phyloP scores from a whole-genome alignment of 2,888 invertebrate species.

The Nyleta sp. region DNA sequence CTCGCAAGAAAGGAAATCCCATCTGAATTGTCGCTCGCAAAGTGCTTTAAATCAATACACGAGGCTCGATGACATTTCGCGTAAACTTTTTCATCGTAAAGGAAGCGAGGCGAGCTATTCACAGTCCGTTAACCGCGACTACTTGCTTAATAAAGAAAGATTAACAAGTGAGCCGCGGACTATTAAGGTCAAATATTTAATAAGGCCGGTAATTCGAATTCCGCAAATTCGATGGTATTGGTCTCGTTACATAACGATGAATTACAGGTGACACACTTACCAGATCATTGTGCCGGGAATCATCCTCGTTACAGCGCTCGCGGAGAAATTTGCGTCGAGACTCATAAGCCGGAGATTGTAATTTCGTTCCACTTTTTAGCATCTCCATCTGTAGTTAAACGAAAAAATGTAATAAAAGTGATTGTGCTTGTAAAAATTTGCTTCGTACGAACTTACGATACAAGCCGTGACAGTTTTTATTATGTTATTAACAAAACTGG shows the following conservation, averaged over 20 bases:
- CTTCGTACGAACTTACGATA: too few species aligned
- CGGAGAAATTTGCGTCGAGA: slow-evolving; percentile 1
- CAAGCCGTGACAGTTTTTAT: too few species aligned
- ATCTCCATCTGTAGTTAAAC: slow-evolving; percentile 24
- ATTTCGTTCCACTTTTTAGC: slow-evolving; percentile 36
- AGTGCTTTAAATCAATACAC: slow-evolving; percentile 15
- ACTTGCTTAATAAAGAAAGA: slow-evolving; percentile 40
- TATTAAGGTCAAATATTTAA: slow-evolving; percentile 52
- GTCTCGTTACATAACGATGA: slow-evolving; percentile 38
- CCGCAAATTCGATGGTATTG: slow-evolving; percentile 25
- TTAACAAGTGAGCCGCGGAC: slow-evolving; percentile 36
- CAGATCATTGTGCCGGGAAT: slow-evolving; percentile 9
- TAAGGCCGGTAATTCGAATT: slow-evolving; percentile 14
- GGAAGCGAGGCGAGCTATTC: slow-evolving; percentile 23
- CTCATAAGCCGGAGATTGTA: slow-evolving; percentile 33
- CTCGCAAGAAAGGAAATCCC: not conserved
- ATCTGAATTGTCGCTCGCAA: slow-evolving; percentile 3
- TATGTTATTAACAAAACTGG: too few species aligned
- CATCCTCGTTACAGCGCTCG: slow-evolving; percentile 9
- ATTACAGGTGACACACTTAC: slow-evolving; percentile 48
- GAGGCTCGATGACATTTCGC: slow-evolving; percentile 19
- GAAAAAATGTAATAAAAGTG: slow-evolving; percentile 15
- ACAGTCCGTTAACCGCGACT: slow-evolving; percentile 17
- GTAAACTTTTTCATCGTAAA: slow-evolving; percentile 17
- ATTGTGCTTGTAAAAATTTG: slow-evolving; percentile 12